These are phyloP conservation scores for Dione vanillae DNA, from an alignment of 2,888 invertebrate species.

Conservation along the genomic window DNA sequence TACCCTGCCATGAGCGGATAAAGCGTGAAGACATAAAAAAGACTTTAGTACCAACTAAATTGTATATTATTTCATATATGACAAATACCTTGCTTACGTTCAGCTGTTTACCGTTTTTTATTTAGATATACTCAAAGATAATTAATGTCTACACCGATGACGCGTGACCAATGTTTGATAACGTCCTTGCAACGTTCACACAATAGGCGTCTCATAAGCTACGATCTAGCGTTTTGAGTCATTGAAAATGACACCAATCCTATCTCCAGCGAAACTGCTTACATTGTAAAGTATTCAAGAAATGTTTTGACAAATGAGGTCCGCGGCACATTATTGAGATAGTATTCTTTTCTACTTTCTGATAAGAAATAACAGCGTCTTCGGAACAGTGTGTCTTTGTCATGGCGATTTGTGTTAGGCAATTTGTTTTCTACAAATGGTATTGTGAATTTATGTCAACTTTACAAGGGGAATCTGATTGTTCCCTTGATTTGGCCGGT, in stretches of 20 bases:
- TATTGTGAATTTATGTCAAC: slow-evolving; percentile 53
- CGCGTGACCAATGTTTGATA: slow-evolving; percentile 61
- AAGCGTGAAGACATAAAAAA: no score
- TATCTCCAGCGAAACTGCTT: slow-evolving; percentile 21
- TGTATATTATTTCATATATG: neutral
- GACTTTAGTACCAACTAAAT: no score
- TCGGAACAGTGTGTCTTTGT: slow-evolving; percentile 67
- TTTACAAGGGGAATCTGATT: slow-evolving; percentile 56
- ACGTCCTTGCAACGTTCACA: slow-evolving; percentile 62
- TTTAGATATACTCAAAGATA: slow-evolving; percentile 59
- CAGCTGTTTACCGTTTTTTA: neutral
- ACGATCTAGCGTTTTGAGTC: slow-evolving; percentile 38
- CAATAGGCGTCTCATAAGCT: slow-evolving; percentile 50
- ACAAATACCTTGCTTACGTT: neutral
- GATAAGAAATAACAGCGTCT: slow-evolving; percentile 58
- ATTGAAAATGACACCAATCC: slow-evolving; percentile 45
- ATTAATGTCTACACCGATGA: slow-evolving; percentile 63
- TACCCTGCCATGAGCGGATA: no score
- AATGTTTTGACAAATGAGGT: slow-evolving; percentile 39
- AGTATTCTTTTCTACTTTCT: slow-evolving; percentile 60
- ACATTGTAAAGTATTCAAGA: slow-evolving; percentile 33
- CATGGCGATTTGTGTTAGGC: slow-evolving; percentile 63
- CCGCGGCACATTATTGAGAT: slow-evolving; percentile 57
- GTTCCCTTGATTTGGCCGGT: slow-evolving; percentile 60
- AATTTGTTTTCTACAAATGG: slow-evolving; percentile 72